Base-by-base conservation (phyloP, 1,140 invertebrate species). In the Zophobas atratus region DNA sequence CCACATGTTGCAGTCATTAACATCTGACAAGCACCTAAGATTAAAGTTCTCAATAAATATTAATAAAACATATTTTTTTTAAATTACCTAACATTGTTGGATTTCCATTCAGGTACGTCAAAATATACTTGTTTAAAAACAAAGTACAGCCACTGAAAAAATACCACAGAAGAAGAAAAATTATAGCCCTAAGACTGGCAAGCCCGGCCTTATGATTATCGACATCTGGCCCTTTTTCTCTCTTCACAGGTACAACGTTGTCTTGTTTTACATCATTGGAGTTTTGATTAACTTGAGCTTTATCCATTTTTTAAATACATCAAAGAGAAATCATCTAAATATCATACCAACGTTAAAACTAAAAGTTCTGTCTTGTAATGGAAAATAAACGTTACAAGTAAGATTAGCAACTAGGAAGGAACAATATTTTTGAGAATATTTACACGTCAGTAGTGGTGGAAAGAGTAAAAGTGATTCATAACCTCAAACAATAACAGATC, bases 51-150 rank as follows among this genome's bases (percentile, higher is more conserved):
- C 53, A 51, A 67, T 6, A 75, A 55, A 53, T 38, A n/a, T 60
- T 3, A 36, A 38, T 56, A 60, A 48, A 48, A 49, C 8, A 39
- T n/a, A 77, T 20, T 20, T 20, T 46, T 1, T 46, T 36, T 36
- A 32, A 56, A 20, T 88, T 90, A 95, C 94, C 94, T 86, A 96
- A 87, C 56, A 96, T 86, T 55, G 92, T 93, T 2, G 94, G 92
- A 87, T 96, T 94, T n/a, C 93, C 94, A 84, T 92, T 89, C 84
- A 94, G 89, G 81, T 92, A 94, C 1, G 93, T 90, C 38, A 96
- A 86, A 83, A 96, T 95, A 82, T 95, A 95, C 85, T 96, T 96
- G 86, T 96, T 96, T 34, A 95, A 86, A 86, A 96, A 96, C 48
- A 96, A 87, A 2, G 94, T 96, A 83, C 91, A 92, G 3, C 91